These are phyloP conservation scores for Chloropsis cyanopogon DNA, from an alignment of 2,113 vertebrate genomes.

Conservation along the genomic window DNA sequence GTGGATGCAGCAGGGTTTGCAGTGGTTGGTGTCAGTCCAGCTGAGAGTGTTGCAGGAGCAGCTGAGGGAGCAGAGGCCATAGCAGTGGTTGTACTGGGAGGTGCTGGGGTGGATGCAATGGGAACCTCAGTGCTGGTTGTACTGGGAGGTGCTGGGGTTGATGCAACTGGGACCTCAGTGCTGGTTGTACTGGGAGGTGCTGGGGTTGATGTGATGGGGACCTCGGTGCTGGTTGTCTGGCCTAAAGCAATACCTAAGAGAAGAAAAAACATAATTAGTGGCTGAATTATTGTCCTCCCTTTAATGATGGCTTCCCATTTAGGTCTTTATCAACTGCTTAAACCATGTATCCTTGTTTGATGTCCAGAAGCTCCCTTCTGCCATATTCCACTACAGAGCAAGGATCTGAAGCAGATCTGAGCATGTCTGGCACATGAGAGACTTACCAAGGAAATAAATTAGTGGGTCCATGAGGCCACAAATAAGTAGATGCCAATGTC, in stretches of 20 bases:
- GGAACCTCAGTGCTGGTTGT: neutral
- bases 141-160: neutral
- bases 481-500: neutral
- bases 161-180: rapidly evolving
- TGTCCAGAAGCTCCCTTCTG: neutral
- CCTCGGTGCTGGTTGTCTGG: neutral
- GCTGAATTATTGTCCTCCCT: neutral
- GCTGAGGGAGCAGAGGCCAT: rapidly evolving
- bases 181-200: neutral
- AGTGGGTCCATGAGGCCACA: neutral
- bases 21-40: neutral
- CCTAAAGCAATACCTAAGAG: constrained; percentile 32
- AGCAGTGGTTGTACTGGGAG: neutral
- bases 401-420: neutral
- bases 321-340: neutral
- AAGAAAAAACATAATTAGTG: neutral
- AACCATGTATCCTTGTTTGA: rapidly evolving
- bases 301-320: neutral
- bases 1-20: neutral
- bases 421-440: neutral
- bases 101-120: rapidly evolving
- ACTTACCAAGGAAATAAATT: neutral
- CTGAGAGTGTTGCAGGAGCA: neutral
- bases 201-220: rapidly evolving
- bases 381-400: neutral